A percentile compares a stretch with the other conserved stretches of the same genome.
Evolutionary conservation across 2,113 vertebrate species (phyloP).

Genomic region (Tragelaphus imberbis): DNA sequence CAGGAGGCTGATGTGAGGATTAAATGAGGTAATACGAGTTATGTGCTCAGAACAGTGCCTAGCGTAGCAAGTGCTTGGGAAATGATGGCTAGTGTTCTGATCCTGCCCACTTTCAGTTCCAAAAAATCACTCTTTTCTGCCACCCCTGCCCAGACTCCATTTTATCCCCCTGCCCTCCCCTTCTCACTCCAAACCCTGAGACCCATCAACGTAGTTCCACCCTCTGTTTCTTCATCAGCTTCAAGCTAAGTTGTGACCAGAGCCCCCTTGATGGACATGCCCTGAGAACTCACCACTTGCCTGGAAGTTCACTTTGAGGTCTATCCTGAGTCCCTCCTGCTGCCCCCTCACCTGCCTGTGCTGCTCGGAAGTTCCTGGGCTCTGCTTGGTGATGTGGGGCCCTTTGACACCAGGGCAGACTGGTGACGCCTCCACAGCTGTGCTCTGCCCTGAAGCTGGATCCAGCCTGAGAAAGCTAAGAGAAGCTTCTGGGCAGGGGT

Average conservation of each 20-base stretch:
- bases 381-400: neutral
- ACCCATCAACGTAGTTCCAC: neutral
- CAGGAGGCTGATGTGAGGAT: neutral
- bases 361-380: neutral
- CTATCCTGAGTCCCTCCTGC: neutral
- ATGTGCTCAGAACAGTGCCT: neutral
- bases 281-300: slow-evolving; percentile 84
- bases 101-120: neutral
- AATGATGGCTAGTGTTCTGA: neutral
- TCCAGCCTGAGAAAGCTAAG: neutral
- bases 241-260: neutral
- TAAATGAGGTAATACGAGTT: neutral
- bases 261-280: slow-evolving; percentile 75
- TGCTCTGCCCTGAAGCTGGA: neutral
- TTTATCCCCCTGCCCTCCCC: too few species aligned
- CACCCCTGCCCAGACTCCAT: neutral
- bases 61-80: neutral
- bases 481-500: neutral
- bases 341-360: neutral
- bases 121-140: neutral
- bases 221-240: neutral
- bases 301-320: neutral
- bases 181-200: too few species aligned
- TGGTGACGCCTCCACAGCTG: neutral
- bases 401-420: neutral